These are phyloP conservation scores for Mustelus asterias DNA, from an alignment of 2,113 vertebrate species.

Conservation along the genomic window DNA sequence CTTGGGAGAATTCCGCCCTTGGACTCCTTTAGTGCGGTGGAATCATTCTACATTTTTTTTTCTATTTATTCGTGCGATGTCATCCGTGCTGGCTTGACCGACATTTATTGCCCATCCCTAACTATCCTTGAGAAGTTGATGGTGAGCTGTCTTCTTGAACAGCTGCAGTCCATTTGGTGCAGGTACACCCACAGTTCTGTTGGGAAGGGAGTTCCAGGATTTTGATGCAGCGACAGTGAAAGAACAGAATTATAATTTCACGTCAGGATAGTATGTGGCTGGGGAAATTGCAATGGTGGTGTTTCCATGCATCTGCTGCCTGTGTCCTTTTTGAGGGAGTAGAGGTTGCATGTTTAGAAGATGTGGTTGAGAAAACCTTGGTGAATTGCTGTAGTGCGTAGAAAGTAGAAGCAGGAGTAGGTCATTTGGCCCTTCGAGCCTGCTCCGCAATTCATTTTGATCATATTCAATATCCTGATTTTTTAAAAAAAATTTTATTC, in stretches of 20 bases:
- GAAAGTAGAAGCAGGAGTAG: too few relatives aligned
- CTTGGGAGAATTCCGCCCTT: too few relatives aligned
- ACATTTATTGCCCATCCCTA: not conserved
- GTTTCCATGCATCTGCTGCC: not conserved
- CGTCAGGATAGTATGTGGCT: not conserved
- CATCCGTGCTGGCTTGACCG: too few relatives aligned
- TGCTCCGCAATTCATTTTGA: too few relatives aligned
- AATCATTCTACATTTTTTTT: not conserved
- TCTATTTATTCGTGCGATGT: not conserved
- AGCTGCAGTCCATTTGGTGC: not conserved
- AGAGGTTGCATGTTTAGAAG: not conserved
- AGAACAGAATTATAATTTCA: not conserved
- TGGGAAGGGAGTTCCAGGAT: not conserved
- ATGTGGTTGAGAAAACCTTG: not conserved
- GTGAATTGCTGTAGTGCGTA: not conserved
- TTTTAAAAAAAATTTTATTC: too few relatives aligned
- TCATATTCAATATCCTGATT: too few relatives aligned
- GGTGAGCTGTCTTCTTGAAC: not conserved
- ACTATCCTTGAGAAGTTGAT: not conserved
- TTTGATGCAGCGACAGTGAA: not conserved
- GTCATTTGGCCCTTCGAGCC: too few relatives aligned
- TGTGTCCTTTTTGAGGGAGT: not conserved
- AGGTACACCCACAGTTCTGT: not conserved
- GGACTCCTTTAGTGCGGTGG: not conserved
- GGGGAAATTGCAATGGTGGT: not conserved